Base-by-base conservation (phyloP, 2,113 vertebrate genomes). In the Struthidea cinerea region DNA sequence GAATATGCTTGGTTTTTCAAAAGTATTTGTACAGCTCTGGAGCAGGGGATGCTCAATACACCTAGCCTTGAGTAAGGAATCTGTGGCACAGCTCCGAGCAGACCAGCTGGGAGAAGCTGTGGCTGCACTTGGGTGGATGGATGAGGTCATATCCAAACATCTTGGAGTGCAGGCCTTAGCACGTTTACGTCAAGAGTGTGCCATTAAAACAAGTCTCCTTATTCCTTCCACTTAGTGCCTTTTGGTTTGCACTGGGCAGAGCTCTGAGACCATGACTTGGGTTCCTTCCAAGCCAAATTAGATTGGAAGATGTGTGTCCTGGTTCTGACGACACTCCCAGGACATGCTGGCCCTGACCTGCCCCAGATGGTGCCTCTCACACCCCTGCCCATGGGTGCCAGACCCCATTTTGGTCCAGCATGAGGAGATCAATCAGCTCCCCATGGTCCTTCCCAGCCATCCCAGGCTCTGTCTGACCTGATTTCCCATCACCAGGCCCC, bases 121-220 rank as follows among this genome's bases (percentile, higher is more conserved):
- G 52, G 11, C 52, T 73, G 59, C 18, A 18, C 6, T 56, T n/a
- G 52, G 26, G 13, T 26, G n/a, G 35, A 35, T 18, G 22, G 17
- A 83, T 59, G 33, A 60, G 15, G 16, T 60, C n/a, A 27, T 18
- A 93, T 1, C 21, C 64, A 84, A 81, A 59, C 23, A 59, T 13
- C 20, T 37, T 59, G 41, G 22, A 77, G 16, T 3, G 9, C 8
- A 68, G 68, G 4, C 20, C 26, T 53, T 49, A 53, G 3, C 24
- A 46, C 8, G 15, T 44, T 88, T 57, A 23, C 28, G 53, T 18
- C 0, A 0, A 65, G 26, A 61, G 1, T 3, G 3, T 42, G 41
- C 9, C 46, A 63, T 44, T 49, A 52, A 57, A 70, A n/a, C 8
- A 81, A 77, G 52, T 3, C 5, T 80, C 27, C 18, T 63, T 5